These are phyloP conservation scores for Aphidius gifuensis DNA, from an alignment of 1,140 invertebrate genomes.

Conservation along the genomic window DNA sequence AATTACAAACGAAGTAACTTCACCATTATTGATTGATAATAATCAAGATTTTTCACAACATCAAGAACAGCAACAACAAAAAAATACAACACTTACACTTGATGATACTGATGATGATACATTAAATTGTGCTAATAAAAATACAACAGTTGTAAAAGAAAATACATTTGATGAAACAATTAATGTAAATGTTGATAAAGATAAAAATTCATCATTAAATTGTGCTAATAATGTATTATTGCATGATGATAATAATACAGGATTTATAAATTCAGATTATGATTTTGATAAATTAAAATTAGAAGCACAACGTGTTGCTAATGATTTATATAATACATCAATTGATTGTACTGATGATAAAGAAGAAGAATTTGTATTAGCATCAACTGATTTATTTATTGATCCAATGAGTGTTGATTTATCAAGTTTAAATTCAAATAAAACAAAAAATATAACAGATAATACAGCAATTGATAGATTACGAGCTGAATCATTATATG, in stretches of 20 bases:
- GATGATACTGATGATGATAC: no score
- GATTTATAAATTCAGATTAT: slow-evolving; percentile 4
- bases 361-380: slow-evolving; percentile 37
- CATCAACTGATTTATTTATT: slow-evolving; percentile 39
- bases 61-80: neutral
- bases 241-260: no score
- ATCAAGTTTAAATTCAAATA: slow-evolving; percentile 29
- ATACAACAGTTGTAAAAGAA: no score
- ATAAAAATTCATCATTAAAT: no score
- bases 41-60: neutral
- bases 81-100: neutral
- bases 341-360: slow-evolving; percentile 32
- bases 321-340: slow-evolving; percentile 37
- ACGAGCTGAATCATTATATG: slow-evolving; percentile 59
- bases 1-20: neutral
- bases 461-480: slow-evolving; percentile 41
- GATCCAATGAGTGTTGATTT: slow-evolving; percentile 49
- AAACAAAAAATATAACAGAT: slow-evolving; percentile 21
- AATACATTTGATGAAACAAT: no score
- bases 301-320: slow-evolving; percentile 36
- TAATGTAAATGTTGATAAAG: no score
- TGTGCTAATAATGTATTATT: no score
- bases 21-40: neutral
- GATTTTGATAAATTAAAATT: slow-evolving; percentile 35
- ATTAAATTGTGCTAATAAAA: no score